These are phyloP conservation scores for Stictonetta naevosa DNA, from an alignment of 2,113 vertebrate genomes.

Conservation along the genomic window DNA sequence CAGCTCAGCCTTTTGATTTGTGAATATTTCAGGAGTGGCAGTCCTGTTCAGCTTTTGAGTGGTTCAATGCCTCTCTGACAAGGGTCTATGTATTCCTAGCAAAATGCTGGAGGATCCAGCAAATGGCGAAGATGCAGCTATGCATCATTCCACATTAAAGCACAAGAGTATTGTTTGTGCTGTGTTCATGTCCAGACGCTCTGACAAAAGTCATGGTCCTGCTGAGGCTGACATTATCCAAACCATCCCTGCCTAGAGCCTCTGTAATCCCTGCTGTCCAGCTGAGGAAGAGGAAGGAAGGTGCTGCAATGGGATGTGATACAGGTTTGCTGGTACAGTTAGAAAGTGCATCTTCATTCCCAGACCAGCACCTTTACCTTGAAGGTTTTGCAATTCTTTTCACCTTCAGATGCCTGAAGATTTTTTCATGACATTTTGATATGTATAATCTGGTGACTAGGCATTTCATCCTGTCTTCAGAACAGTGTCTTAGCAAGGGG, in stretches of 20 bases:
- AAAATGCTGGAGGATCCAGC: background rate
- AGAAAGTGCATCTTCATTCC: background rate
- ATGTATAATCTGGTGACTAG: background rate
- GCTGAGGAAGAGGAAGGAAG: background rate
- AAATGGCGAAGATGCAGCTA: accelerated
- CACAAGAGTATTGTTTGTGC: background rate
- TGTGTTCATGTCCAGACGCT: background rate
- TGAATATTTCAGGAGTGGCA: background rate
- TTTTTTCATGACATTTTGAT: background rate
- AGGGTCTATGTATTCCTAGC: background rate
- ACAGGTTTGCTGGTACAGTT: background rate
- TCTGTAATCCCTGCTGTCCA: background rate
- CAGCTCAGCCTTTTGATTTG: background rate
- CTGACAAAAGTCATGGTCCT: background rate
- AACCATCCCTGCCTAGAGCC: background rate
- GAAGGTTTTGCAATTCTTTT: background rate
- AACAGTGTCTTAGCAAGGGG: background rate
- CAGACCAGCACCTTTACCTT: background rate
- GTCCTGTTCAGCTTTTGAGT: background rate
- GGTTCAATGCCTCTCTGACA: background rate
- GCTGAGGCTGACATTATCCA: background rate
- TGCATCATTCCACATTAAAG: background rate
- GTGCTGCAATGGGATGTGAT: background rate
- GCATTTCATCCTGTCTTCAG: background rate
- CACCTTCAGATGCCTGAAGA: background rate